Conservation (phyloP, 1,140 invertebrate genomes). For the Berghia stephanieae region DNA sequence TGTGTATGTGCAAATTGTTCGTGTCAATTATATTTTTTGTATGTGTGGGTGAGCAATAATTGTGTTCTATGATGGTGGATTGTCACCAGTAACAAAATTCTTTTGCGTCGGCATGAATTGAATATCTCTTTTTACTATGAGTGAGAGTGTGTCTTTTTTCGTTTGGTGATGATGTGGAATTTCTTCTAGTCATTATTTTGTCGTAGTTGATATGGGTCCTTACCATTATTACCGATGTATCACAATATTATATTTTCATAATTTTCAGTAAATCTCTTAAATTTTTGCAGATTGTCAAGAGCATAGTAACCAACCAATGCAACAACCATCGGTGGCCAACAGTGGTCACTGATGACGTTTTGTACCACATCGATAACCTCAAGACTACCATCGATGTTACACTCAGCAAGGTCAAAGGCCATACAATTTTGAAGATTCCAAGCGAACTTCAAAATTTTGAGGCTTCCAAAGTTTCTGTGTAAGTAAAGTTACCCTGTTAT, state of each 20-base stretch:
- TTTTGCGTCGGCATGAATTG: no score
- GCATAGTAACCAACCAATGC: conserved; percentile 72
- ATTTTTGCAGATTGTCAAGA: conserved; percentile 82
- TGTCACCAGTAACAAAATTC: no score
- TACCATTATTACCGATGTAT: neutral
- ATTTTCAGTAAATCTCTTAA: conserved; percentile 34
- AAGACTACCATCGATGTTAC: conserved; percentile 88
- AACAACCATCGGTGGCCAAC: conserved; percentile 83
- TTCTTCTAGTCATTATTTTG: neutral
- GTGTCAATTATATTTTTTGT: no score
- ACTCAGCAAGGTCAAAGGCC: conserved; percentile 91
- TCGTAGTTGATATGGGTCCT: neutral
- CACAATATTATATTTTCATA: neutral
- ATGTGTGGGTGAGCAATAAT: no score
- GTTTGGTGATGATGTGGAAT: neutral
- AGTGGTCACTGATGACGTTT: conserved; percentile 82
- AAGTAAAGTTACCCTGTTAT: conserved; percentile 65
- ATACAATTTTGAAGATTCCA: conserved; percentile 91
- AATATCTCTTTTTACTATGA: neutral
- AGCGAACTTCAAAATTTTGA: conserved; percentile 85
- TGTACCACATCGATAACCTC: conserved; percentile 83
- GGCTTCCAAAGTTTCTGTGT: conserved; percentile 74
- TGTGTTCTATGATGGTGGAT: no score
- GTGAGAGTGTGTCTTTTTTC: neutral
- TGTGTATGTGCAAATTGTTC: no score